phyloP scores from a whole-genome alignment of 2,888 invertebrate genomes.

The Meliscaeva auricollis region DNA sequence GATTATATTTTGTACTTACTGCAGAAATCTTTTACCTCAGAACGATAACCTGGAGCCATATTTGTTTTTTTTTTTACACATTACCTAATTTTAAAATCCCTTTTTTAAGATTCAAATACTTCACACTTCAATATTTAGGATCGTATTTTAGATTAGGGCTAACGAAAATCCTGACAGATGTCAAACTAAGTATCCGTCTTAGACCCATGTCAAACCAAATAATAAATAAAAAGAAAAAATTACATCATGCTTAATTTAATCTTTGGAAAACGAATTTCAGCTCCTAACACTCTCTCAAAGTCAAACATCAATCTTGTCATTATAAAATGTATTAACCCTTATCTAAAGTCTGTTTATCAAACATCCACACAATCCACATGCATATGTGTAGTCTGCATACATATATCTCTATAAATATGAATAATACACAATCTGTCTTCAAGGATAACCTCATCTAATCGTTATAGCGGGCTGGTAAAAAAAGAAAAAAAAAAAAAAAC shows the following conservation, averaged over 20 bases:
- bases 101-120: neutral
- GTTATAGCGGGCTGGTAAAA: neutral
- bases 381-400: neutral
- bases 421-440: slow-evolving; percentile 34
- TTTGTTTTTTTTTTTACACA: too few species aligned
- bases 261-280: slow-evolving; percentile 21
- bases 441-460: slow-evolving; percentile 41
- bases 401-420: slow-evolving; percentile 3
- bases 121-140: slow-evolving; percentile 3
- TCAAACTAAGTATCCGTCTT: neutral
- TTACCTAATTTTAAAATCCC: neutral
- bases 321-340: slow-evolving; percentile 34
- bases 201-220: slow-evolving; percentile 14
- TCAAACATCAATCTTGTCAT: slow-evolving; percentile 34
- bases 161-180: neutral
- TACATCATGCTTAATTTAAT: slow-evolving; percentile 24
- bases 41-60: too few species aligned
- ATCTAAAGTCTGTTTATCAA: slow-evolving; percentile 12
- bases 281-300: slow-evolving; percentile 18
- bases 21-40: too few species aligned
- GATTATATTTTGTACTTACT: too few species aligned
- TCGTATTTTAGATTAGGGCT: slow-evolving; percentile 1
- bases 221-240: neutral
- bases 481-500: neutral
- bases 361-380: neutral